Evolutionary conservation across 2,888 invertebrate genomes (phyloP).

Genomic region (Pachymerium ferrugineum): DNA sequence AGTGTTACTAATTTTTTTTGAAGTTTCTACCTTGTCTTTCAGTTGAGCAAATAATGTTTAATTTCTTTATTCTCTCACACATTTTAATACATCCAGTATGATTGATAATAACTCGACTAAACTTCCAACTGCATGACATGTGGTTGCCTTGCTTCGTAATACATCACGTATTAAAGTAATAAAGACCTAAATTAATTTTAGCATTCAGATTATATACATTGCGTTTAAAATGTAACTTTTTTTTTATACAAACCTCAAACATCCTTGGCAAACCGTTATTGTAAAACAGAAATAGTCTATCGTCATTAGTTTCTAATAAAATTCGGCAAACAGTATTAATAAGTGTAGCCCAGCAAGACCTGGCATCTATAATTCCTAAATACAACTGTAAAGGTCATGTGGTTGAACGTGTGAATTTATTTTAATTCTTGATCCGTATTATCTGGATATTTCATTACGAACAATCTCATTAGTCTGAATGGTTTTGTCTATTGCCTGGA

Average conservation of each 20-base stretch:
- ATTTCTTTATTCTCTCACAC: constrained; percentile 59
- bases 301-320: constrained; percentile 81
- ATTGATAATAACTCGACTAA: constrained; percentile 69
- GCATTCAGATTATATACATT: constrained; percentile 51
- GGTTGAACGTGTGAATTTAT: constrained; percentile 77
- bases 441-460: constrained; percentile 77
- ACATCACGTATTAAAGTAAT: constrained; percentile 87
- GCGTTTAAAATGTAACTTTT: too few species aligned
- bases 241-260: constrained; percentile 65
- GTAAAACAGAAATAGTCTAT: constrained; percentile 80
- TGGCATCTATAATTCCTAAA: constrained; percentile 78
- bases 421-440: constrained; percentile 67
- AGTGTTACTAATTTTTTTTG: constrained; percentile 79
- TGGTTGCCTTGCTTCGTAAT: constrained; percentile 89
- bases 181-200: constrained; percentile 61
- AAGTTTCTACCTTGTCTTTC: constrained; percentile 83
- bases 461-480: constrained; percentile 80
- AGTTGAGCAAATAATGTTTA: constrained; percentile 38
- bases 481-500: constrained; percentile 81
- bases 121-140: constrained; percentile 77
- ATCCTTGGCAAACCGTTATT: constrained; percentile 78
- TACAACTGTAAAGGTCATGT: constrained; percentile 82
- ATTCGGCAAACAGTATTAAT: constrained; percentile 84
- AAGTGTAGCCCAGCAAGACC: constrained; percentile 89
- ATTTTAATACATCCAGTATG: constrained; percentile 51